These are phyloP conservation scores for Uloborus diversus DNA, from an alignment of 1,140 invertebrate genomes.

Conservation along the genomic window DNA sequence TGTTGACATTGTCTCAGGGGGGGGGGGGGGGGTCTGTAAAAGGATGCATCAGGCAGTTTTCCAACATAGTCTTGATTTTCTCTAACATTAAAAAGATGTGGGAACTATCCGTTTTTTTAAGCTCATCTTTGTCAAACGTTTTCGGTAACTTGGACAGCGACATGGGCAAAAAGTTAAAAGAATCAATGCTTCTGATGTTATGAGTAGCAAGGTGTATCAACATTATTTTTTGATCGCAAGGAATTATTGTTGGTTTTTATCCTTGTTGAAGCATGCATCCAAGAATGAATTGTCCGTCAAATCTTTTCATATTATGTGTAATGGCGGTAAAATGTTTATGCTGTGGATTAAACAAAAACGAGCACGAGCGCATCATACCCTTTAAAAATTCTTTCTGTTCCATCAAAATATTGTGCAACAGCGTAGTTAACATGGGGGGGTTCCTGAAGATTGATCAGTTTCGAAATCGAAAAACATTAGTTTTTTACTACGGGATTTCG, in stretches of 20 bases:
- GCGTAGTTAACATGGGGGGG: background rate
- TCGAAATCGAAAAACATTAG: background rate
- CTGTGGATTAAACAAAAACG: background rate
- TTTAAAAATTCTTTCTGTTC: background rate
- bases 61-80: too few relatives aligned
- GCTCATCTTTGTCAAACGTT: too few relatives aligned
- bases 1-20: too few relatives aligned
- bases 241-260: constrained; percentile 3
- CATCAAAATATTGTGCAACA: background rate
- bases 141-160: background rate
- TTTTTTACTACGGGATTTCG: too few relatives aligned
- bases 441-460: background rate
- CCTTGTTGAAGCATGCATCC: background rate
- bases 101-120: too few relatives aligned
- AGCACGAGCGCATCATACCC: background rate
- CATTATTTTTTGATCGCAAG: background rate
- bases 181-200: constrained; percentile 26
- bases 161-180: constrained; percentile 47
- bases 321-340: constrained; percentile 69
- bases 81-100: too few relatives aligned
- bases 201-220: background rate
- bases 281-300: constrained; percentile 8
- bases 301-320: background rate
- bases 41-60: too few relatives aligned
- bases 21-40: too few relatives aligned